A percentile compares a stretch with the other conserved stretches of the same genome.
These are phyloP conservation scores for Phalera bucephala DNA, from an alignment of 2,888 invertebrate genomes.

Conservation along the genomic window DNA sequence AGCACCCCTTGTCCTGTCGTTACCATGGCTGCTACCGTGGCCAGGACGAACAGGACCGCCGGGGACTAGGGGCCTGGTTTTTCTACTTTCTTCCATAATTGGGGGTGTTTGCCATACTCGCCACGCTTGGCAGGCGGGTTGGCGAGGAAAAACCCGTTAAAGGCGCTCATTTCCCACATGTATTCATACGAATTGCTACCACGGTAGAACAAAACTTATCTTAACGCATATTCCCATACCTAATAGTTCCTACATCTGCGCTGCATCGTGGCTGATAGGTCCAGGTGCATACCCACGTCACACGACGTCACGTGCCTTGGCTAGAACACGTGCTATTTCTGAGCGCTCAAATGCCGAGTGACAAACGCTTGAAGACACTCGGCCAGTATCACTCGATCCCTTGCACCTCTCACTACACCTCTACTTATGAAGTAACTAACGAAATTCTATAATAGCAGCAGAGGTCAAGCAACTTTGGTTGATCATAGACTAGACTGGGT, in stretches of 20 bases:
- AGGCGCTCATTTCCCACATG: too few relatives aligned
- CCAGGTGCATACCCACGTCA: conserved; percentile 31
- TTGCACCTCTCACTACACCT: conserved; percentile 4
- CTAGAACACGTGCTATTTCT: conserved; percentile 62
- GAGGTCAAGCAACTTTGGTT: conserved; percentile 12
- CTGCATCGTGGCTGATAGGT: conserved; percentile 28
- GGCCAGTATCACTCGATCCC: conserved; percentile 26
- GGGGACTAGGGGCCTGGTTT: too few relatives aligned
- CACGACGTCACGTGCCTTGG: conserved; percentile 57
- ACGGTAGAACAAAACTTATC: too few relatives aligned
- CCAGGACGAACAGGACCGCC: too few relatives aligned
- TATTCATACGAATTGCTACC: too few relatives aligned
- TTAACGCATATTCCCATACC: too few relatives aligned
- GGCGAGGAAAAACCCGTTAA: too few relatives aligned
- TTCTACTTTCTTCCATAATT: too few relatives aligned
- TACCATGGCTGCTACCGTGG: too few relatives aligned
- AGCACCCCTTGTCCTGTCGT: too few relatives aligned
- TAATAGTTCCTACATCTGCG: not conserved
- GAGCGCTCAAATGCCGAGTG: conserved; percentile 59
- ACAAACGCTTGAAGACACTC: conserved; percentile 44
- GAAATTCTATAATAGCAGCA: not conserved
- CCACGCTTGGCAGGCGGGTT: too few relatives aligned
- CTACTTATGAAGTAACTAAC: not conserved
- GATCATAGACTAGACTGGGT: conserved; percentile 15
- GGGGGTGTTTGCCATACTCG: too few relatives aligned